Base-by-base conservation (phyloP, 1,140 invertebrate genomes). In the Orchesella cincta region DNA sequence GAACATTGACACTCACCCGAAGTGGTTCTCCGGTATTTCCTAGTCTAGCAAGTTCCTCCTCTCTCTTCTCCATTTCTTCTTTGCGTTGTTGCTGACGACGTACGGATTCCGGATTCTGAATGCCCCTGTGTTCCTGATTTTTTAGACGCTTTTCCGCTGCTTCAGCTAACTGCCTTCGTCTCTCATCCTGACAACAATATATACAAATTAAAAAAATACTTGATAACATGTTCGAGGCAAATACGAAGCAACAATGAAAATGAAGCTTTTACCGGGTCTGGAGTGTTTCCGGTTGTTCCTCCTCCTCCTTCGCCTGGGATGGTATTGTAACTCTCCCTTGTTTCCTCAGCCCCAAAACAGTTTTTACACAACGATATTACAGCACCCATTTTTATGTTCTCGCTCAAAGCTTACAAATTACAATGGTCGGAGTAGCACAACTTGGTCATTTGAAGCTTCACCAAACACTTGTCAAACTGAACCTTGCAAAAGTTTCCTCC, bases 91-190 rank as follows among this genome's bases (percentile, higher is more conserved):
- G 87, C 84, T 88, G 86, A 34, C 86, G 83, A 76, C 85, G 86
- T 1, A 90, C 83, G 34, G 83, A 85, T 75, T 88, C 87, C 0
- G 87, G 86, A 83, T 90, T 87, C 83, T 89, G 89, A 0, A 90
- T 85, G 0, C 89, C 89, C n/a, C 89, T 84, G 1, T 83, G 82
- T n/a, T 88, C 88, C 76, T 87, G 85, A 77, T 89, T 86, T 51
- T 85, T 83, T 0, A 86, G 83, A 28, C 89, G 83, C 33, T 85
- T 86, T 81, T 90, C 89, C 1, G 89, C 89, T 8, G 89, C 89
- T 79, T 89, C 88, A 1, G 87, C 86, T 78, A 88, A 86, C 81
- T 89, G 88, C n/a, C 86, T 84, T 51, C 89, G 84, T 78, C 87
- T 85, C 8, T 87, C 88, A 83, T 89, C 89, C 89, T 80, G 26